Evolutionary conservation across 2,113 vertebrate genomes (phyloP).

Genomic region (Chionodraco myersi): DNA sequence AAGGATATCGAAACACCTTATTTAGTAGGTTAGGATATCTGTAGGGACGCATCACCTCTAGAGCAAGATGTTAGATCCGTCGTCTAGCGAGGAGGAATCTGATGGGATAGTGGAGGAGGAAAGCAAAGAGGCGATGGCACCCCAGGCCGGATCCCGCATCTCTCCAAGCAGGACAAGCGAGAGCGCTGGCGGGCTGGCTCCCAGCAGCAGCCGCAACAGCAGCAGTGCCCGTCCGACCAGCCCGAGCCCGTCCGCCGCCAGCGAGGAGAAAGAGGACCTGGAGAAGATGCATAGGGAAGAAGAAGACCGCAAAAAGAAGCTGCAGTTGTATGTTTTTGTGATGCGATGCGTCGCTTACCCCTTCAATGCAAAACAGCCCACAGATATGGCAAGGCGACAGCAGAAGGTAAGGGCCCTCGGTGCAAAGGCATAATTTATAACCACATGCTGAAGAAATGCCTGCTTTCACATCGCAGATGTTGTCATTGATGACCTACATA

Average conservation of each 20-base stretch:
- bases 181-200: constrained; percentile 88
- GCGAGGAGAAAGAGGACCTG: constrained; percentile 96
- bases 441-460: constrained; percentile 67
- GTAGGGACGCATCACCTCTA: constrained; percentile 39
- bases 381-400: constrained; percentile 97
- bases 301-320: constrained; percentile 95
- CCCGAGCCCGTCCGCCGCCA: constrained; percentile 92
- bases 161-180: constrained; percentile 92
- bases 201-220: constrained; percentile 84
- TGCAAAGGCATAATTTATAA: constrained; percentile 56
- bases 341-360: constrained; percentile 97
- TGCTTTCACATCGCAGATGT: constrained; percentile 71
- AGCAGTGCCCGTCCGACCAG: constrained; percentile 88
- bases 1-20: neutral
- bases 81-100: constrained; percentile 96
- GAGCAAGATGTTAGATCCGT: constrained; percentile 92
- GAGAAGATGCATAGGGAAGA: constrained; percentile 96
- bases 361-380: constrained; percentile 98
- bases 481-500: constrained; percentile 83
- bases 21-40: constrained; percentile 24
- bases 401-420: constrained; percentile 90
- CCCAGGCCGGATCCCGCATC: constrained; percentile 88
- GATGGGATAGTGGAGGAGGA: constrained; percentile 95
- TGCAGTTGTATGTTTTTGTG: constrained; percentile 98
- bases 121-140: constrained; percentile 91